These are phyloP conservation scores for Lepidochitona cinerea DNA, from an alignment of 2,888 invertebrate genomes.

Conservation along the genomic window DNA sequence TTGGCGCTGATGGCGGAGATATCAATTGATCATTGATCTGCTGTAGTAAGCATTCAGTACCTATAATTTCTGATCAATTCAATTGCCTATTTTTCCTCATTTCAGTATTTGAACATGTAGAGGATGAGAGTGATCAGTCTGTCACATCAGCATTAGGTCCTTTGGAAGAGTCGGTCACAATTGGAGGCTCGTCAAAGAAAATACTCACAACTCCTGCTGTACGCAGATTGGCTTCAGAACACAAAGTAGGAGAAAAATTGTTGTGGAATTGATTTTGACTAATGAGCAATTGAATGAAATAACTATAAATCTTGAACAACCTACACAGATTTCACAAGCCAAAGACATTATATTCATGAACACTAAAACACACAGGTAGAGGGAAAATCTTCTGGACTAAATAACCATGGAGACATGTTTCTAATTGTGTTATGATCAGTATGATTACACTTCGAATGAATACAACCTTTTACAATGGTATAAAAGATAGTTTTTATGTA, in stretches of 20 bases:
- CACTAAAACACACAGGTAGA: too few species aligned
- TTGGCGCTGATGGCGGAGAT: too few species aligned
- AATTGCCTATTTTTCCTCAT: neutral
- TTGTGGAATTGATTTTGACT: neutral
- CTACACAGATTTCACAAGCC: neutral
- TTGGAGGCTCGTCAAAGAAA: conserved; percentile 50
- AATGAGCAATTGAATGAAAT: neutral
- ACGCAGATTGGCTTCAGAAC: conserved; percentile 90
- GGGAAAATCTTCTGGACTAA: too few species aligned
- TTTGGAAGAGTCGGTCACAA: neutral
- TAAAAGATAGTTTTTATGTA: too few species aligned
- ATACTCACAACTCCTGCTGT: conserved; percentile 94
- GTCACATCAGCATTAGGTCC: neutral
- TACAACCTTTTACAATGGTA: too few species aligned
- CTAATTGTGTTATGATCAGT: too few species aligned
- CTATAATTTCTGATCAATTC: too few species aligned
- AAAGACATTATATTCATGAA: too few species aligned
- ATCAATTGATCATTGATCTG: too few species aligned
- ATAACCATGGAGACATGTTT: too few species aligned
- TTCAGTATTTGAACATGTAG: neutral
- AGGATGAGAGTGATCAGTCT: neutral
- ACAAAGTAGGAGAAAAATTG: conserved; percentile 76
- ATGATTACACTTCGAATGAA: too few species aligned
- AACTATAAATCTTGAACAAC: neutral
- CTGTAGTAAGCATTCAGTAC: too few species aligned